phyloP scores from a whole-genome alignment of 2,113 vertebrate genomes.

The Thunnus thynnus region DNA sequence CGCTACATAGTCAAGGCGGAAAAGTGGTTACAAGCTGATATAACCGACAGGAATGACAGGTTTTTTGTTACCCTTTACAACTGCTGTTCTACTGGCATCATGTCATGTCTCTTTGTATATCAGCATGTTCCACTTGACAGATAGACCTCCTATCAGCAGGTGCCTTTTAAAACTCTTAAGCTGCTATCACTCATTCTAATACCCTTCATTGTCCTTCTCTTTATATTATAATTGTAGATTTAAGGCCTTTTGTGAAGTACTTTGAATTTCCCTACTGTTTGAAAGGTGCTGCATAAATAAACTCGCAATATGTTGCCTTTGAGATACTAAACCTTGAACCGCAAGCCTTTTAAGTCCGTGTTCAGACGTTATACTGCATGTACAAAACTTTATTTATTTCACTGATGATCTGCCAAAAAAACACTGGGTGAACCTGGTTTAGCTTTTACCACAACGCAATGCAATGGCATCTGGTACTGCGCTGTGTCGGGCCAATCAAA shows the following conservation, averaged over 20 bases:
- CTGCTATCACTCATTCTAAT: background rate
- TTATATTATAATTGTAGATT: conserved; percentile 1
- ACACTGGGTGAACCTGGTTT: background rate
- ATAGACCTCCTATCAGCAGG: background rate
- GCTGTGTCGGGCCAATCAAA: background rate
- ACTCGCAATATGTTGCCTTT: background rate
- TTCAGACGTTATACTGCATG: background rate
- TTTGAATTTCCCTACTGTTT: background rate
- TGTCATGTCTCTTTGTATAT: background rate
- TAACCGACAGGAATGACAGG: background rate
- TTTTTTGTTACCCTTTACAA: background rate
- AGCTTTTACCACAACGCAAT: background rate
- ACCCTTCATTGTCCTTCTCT: background rate
- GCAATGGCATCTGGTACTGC: background rate
- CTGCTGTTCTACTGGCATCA: background rate
- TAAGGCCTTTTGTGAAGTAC: background rate
- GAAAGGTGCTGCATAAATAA: background rate
- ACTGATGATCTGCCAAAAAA: background rate
- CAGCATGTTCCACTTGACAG: background rate
- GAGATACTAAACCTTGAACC: background rate
- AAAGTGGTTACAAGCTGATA: background rate
- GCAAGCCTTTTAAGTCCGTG: background rate
- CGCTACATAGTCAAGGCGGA: background rate
- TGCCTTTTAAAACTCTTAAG: background rate
- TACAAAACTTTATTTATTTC: conserved; percentile 7